phyloP scores from a whole-genome alignment of 2,888 invertebrate genomes.

The Lomographa bimaculata region DNA sequence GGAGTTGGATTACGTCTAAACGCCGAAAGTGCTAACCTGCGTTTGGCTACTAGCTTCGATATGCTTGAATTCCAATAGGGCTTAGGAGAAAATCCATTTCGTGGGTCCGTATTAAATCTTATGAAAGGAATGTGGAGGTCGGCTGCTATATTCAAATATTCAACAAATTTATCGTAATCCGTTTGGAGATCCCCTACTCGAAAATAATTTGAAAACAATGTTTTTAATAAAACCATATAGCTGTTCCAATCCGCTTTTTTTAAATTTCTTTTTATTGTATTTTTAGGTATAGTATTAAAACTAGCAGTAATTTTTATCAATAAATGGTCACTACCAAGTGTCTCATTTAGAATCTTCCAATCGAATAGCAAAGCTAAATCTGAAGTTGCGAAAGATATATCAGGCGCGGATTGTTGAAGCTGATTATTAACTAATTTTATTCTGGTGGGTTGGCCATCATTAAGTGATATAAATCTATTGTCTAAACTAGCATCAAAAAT shows the following conservation, averaged over 20 bases:
- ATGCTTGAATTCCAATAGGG: slow-evolving; percentile 8
- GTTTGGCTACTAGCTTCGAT: slow-evolving; percentile 5
- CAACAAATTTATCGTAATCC: slow-evolving; percentile 1
- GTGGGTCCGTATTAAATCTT: not conserved
- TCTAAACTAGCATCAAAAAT: too few relatives aligned
- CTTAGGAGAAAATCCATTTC: slow-evolving; percentile 3
- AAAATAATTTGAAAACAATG: not conserved
- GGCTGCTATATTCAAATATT: slow-evolving; percentile 1
- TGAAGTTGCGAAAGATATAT: too few relatives aligned
- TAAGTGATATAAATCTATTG: too few relatives aligned
- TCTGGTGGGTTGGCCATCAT: too few relatives aligned
- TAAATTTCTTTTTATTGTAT: slow-evolving; percentile 7
- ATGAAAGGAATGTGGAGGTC: not conserved
- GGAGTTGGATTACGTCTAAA: slow-evolving; percentile 3
- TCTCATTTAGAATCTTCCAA: slow-evolving; percentile 15
- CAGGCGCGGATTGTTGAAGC: too few relatives aligned
- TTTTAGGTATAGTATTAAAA: slow-evolving; percentile 2
- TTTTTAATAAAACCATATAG: not conserved
- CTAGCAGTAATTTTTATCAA: too few relatives aligned
- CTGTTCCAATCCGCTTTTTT: slow-evolving; percentile 5
- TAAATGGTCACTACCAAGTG: slow-evolving; percentile 10
- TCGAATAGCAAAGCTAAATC: too few relatives aligned
- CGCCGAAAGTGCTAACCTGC: not conserved
- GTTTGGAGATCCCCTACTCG: not conserved
- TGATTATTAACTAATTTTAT: too few relatives aligned